Conservation (phyloP, 2,797 vertebrate species). For the Poliocrania exsul region DNA sequence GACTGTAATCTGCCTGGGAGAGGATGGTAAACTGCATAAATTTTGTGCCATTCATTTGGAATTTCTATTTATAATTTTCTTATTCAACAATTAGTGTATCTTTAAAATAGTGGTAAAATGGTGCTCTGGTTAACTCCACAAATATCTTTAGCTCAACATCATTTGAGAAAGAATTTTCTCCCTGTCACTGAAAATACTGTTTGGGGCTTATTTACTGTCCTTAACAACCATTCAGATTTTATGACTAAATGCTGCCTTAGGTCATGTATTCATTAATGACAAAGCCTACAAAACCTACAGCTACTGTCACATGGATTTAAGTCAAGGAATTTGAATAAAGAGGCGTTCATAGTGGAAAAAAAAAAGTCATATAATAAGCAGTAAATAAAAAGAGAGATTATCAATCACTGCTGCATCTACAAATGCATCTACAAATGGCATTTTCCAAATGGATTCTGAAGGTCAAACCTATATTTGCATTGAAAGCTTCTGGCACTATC, state of each 20-base stretch:
- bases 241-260: not conserved
- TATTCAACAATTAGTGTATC: not conserved
- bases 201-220: not conserved
- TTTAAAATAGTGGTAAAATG: not conserved
- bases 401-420: not conserved
- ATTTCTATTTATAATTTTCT: not conserved
- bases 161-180: not conserved
- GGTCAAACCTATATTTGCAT: not conserved
- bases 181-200: not conserved
- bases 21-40: not conserved
- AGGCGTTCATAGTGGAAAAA: not conserved
- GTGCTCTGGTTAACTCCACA: not conserved
- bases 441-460: conserved; percentile 43
- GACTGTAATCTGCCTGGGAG: not conserved
- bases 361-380: not conserved
- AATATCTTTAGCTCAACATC: not conserved
- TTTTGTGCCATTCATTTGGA: not conserved
- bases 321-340: not conserved
- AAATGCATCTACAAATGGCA: not conserved
- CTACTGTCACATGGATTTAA: not conserved
- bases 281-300: not conserved
- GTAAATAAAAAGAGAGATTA: not conserved
- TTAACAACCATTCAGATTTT: not conserved
- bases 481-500: not conserved
- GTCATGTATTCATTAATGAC: not conserved